phyloP scores from a whole-genome alignment of 2,113 vertebrate species.

The Tachysurus vachellii region DNA sequence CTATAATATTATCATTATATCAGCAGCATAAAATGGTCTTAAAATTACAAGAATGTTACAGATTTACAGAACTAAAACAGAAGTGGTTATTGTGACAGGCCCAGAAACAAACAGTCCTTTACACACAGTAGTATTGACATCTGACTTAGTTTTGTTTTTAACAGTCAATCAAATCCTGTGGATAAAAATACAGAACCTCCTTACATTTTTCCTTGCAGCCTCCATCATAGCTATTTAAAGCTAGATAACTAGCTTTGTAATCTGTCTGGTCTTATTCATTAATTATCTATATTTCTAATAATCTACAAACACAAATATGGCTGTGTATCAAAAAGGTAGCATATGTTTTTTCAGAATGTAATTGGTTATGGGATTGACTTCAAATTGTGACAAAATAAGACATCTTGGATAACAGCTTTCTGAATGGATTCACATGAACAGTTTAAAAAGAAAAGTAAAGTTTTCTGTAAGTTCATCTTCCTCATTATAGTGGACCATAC shows the following conservation, averaged over 20 bases:
- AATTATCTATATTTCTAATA: neutral
- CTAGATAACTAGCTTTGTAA: neutral
- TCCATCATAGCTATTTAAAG: neutral
- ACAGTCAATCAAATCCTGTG: neutral
- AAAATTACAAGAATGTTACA: too few species aligned
- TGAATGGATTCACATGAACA: neutral
- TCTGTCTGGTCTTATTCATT: neutral
- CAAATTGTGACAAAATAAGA: neutral
- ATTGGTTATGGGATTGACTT: neutral
- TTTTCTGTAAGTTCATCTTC: neutral
- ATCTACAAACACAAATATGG: neutral
- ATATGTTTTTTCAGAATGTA: neutral
- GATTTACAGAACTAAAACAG: too few species aligned
- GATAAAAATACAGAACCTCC: neutral
- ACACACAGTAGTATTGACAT: neutral
- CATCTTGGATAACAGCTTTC: neutral
- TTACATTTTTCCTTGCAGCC: neutral
- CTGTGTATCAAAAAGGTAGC: neutral
- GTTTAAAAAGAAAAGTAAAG: neutral
- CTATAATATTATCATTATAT: too few species aligned
- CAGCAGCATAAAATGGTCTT: too few species aligned
- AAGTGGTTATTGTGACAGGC: too few species aligned
- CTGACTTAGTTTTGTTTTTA: neutral
- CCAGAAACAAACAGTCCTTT: neutral
- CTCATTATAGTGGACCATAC: too few species aligned